These are phyloP conservation scores for Coptodon rendalli DNA, from an alignment of 2,113 vertebrate genomes.

Conservation along the genomic window DNA sequence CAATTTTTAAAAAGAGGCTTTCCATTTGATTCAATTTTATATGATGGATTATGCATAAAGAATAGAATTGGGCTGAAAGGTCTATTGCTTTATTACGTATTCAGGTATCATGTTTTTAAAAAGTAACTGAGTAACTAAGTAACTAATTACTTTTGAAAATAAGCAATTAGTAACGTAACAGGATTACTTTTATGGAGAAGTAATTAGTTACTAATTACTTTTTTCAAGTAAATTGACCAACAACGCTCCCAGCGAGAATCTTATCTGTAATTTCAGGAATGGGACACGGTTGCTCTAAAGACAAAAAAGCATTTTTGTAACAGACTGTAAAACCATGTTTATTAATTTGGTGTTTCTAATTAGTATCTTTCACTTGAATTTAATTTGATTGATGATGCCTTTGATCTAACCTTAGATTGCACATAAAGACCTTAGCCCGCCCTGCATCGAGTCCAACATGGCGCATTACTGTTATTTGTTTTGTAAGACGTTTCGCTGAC, in stretches of 20 bases:
- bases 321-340: not conserved
- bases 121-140: too few relatives aligned
- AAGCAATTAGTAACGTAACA: too few relatives aligned
- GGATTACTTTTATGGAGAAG: not conserved
- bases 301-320: not conserved
- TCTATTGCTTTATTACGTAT: not conserved
- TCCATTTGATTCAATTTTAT: not conserved
- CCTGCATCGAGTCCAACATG: not conserved
- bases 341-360: not conserved
- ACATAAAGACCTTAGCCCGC: rapidly evolving
- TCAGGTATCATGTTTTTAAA: not conserved
- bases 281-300: rapidly evolving
- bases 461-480: not conserved
- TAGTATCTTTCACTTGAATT: not conserved
- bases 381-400: not conserved
- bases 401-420: not conserved
- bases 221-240: not conserved
- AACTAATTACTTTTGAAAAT: too few relatives aligned
- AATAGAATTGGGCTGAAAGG: not conserved
- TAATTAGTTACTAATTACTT: not conserved
- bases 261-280: not conserved
- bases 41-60: not conserved
- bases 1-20: not conserved
- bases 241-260: not conserved
- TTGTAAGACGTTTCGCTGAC: not conserved